phyloP scores from a whole-genome alignment of 2,888 invertebrate species.

The Aspidiotus destructor region DNA sequence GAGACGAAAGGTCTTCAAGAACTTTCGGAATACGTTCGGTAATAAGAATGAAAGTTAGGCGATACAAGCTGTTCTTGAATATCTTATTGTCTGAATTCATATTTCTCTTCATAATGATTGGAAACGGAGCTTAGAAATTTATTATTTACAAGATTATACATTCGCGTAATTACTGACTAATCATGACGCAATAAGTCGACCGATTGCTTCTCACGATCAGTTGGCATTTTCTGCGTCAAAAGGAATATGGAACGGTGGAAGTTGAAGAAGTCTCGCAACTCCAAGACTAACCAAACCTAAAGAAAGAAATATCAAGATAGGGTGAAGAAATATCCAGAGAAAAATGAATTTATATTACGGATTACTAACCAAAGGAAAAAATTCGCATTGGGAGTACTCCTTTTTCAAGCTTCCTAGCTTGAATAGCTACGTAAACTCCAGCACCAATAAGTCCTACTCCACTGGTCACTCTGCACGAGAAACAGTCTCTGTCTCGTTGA shows the following conservation, averaged over 20 bases:
- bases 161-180: too few species aligned
- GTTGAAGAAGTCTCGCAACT: conserved; percentile 50
- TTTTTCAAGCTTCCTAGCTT: conserved; percentile 43
- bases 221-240: neutral
- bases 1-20: too few species aligned
- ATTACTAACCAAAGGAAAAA: neutral
- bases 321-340: too few species aligned
- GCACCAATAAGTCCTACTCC: conserved; percentile 54
- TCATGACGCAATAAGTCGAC: too few species aligned
- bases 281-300: conserved; percentile 52
- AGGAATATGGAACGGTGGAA: conserved; percentile 39
- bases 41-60: too few species aligned
- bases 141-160: too few species aligned
- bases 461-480: conserved; percentile 52
- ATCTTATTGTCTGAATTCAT: too few species aligned
- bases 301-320: conserved; percentile 38
- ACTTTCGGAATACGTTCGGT: too few species aligned
- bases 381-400: neutral
- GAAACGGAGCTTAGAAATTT: too few species aligned
- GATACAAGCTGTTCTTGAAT: too few species aligned
- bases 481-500: conserved; percentile 45
- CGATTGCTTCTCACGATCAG: too few species aligned
- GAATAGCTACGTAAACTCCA: conserved; percentile 51
- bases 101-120: too few species aligned
- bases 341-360: conserved; percentile 20